Conservation (phyloP, 1,140 invertebrate genomes). For the Plutomurus gul region DNA sequence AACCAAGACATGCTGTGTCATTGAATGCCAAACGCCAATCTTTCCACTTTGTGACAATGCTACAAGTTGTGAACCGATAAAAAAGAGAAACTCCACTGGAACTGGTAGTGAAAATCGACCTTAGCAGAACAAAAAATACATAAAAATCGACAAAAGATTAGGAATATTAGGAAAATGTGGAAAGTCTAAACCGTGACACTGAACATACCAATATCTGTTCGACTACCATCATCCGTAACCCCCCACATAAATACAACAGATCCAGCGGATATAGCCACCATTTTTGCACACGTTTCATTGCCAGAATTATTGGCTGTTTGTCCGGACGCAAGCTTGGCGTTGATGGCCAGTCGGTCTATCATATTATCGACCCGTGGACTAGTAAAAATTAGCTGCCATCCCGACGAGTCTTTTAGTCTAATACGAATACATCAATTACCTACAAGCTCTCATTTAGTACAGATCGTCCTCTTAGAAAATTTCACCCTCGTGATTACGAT, state of each 20-base stretch:
- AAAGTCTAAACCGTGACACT: background rate
- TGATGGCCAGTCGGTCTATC: conserved; percentile 91
- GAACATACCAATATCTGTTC: conserved; percentile 72
- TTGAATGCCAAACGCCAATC: conserved; percentile 97
- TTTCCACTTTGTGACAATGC: conserved; percentile 92
- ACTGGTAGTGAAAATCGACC: conserved; percentile 88
- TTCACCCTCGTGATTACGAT: background rate
- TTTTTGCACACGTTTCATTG: conserved; percentile 68
- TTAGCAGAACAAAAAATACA: conserved; percentile 57
- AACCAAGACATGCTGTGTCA: conserved; percentile 97
- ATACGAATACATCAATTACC: background rate
- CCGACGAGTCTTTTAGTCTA: conserved; percentile 91
- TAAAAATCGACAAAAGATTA: too few species aligned
- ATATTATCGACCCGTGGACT: conserved; percentile 86
- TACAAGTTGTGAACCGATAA: conserved; percentile 95
- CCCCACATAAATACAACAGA: conserved; percentile 86
- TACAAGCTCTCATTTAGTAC: too few species aligned
- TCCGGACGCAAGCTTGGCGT: conserved; percentile 70
- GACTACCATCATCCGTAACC: conserved; percentile 77
- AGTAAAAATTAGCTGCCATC: conserved; percentile 93
- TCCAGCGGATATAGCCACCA: conserved; percentile 86
- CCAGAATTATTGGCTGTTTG: conserved; percentile 38
- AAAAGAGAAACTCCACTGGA: conserved; percentile 92
- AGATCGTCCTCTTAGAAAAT: too few species aligned
- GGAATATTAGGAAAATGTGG: background rate